A percentile compares a stretch with the other conserved stretches of the same genome.
phyloP scores from a whole-genome alignment of 92 coral and sea anemone genomes.

The Micromussa lordhowensis region DNA sequence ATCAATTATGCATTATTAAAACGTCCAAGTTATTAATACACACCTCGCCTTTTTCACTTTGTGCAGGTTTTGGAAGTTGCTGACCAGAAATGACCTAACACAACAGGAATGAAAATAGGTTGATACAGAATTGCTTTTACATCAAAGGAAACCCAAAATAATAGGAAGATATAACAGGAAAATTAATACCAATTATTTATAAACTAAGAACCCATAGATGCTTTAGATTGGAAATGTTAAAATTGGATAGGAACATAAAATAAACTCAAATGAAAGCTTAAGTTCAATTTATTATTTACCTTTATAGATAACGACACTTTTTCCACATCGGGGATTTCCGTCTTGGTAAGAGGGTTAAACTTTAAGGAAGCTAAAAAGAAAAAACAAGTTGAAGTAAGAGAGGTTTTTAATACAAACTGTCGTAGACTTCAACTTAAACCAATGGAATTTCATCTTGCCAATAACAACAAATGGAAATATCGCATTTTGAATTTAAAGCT shows the following conservation, averaged over 20 bases:
- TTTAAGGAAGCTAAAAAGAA: slow-evolving; percentile 49
- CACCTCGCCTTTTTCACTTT: slow-evolving; percentile 51
- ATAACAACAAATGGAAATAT: background rate
- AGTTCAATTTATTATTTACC: background rate
- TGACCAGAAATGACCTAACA: slow-evolving; percentile 86
- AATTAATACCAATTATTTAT: no score
- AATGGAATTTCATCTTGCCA: background rate
- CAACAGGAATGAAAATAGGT: background rate
- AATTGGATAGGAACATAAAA: no score
- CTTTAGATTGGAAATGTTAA: no score
- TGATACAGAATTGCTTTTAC: background rate
- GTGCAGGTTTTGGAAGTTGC: slow-evolving; percentile 91
- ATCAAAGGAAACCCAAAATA: no score
- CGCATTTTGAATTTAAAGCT: background rate
- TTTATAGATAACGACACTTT: slow-evolving; percentile 37
- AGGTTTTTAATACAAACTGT: background rate
- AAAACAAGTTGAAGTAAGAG: slow-evolving; percentile 1
- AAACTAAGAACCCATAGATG: no score
- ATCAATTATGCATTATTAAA: no score
- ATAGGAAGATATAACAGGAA: no score
- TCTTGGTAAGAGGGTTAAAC: slow-evolving; percentile 71
- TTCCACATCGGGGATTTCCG: slow-evolving; percentile 65
- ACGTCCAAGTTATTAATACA: background rate
- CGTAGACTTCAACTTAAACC: background rate
- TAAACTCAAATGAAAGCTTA: no score